Evolutionary conservation across 2,113 vertebrate genomes (phyloP).

Genomic region (Bos taurus): DNA sequence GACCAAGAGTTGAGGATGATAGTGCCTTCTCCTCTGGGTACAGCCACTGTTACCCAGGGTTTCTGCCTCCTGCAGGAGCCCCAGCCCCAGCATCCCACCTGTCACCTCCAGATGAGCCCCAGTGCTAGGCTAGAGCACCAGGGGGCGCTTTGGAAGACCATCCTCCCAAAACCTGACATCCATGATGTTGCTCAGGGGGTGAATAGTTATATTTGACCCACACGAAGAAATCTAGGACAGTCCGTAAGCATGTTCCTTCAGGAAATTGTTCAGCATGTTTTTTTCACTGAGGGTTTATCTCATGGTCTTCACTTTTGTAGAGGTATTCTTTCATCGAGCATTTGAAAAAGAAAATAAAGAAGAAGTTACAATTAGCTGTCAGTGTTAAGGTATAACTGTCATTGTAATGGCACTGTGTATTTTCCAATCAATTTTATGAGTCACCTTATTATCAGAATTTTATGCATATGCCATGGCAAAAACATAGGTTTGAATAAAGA

Average conservation of each 20-base stretch:
- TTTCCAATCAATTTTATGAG: background rate
- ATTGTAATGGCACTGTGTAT: background rate
- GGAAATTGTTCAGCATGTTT: no score
- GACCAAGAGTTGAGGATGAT: background rate
- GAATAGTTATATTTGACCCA: background rate
- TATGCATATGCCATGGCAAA: background rate
- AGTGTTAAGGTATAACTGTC: background rate
- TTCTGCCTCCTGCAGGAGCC: background rate
- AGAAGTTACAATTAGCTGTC: background rate
- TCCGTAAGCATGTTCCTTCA: no score
- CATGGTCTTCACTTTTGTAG: background rate
- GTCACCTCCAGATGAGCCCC: background rate
- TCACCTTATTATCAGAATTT: background rate
- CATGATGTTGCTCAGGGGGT: background rate
- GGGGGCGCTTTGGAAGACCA: fast-evolving
- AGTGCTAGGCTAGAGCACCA: background rate
- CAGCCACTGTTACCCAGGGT: background rate
- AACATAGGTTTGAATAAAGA: background rate
- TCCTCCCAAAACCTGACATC: background rate
- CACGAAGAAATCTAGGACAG: no score
- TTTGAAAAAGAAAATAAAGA: background rate
- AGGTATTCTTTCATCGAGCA: background rate
- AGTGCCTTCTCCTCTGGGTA: background rate
- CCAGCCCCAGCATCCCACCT: fast-evolving
- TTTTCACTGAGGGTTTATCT: no score